Evolutionary conservation across 2,113 vertebrate species (phyloP), one percentile per base, ranked within the genome.

Genomic region (Chlorodrepanis virens): DNA sequence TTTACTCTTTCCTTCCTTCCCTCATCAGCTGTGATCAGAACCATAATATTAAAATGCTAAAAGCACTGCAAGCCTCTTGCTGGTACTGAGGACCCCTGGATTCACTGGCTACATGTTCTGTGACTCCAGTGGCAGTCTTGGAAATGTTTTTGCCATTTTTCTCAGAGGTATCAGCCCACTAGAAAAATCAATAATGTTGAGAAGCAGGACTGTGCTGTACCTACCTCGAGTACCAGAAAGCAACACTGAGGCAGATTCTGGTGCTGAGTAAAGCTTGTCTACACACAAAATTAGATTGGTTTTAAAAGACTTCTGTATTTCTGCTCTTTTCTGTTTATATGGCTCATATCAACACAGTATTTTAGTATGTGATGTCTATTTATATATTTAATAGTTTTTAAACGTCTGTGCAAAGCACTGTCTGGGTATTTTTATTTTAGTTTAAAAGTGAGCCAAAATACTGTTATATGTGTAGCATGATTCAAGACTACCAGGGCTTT

Each of bases 391-490:
- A 81, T 61, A 89, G 77, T 95, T 96, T 91, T 87, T 94, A 91
- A 96, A 95, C 77, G 89, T 78, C 80, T 91, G 84, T 89, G 69
- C 53, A 91, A 95, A 96, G 56, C 65, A 60, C 83, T 87, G 87
- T 94, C 83, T 95, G 81, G 83, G 60, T 95, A 87, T 65, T 97
- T 91, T 95, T 87, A 89, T 87, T 95, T 85, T 45, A 93, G 90
- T 95, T 96, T 89, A 82, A 94, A 96, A 91, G 45, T 24, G 40
- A 94, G 91, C 84, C 81, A 92, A 94, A 94, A 89, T 83, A 76
- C 44, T 76, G 81, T 72, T 94, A 49, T 68, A 86, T 81, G 47
- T 77, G 44, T 44, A 35, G 40, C 64, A 35, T 71, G 64, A 92
- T 94, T 83, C 91, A 93, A 89, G 53, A 57, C 24, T 77, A 39